These are phyloP conservation scores for Limnephilus rhombicus DNA, from an alignment of 2,888 invertebrate species.

Conservation along the genomic window DNA sequence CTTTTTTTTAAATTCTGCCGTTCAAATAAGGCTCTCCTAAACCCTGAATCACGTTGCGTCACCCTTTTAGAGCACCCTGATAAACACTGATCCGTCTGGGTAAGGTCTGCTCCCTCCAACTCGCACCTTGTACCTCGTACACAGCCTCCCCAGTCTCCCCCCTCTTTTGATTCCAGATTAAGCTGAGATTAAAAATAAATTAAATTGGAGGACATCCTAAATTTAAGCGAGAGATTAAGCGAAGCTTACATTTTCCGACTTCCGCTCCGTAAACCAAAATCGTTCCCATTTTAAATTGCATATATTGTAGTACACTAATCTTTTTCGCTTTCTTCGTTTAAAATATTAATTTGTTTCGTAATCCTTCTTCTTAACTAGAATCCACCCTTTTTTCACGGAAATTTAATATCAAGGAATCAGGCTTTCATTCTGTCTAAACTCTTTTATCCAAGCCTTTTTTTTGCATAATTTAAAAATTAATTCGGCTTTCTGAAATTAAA, in stretches of 20 bases:
- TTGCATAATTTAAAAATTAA: background rate
- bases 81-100: background rate
- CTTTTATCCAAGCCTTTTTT: background rate
- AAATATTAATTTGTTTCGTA: background rate
- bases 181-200: constrained; percentile 51
- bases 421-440: background rate
- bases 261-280: background rate
- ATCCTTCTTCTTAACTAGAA: background rate
- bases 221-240: constrained; percentile 29
- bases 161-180: constrained; percentile 27
- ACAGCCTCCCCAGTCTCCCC: background rate
- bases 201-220: constrained; percentile 29
- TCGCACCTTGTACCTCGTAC: background rate
- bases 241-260: constrained; percentile 6
- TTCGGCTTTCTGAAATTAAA: background rate
- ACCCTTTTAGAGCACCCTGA: too few relatives aligned
- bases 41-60: too few relatives aligned
- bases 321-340: background rate
- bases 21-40: background rate
- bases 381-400: background rate
- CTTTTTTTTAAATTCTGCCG: background rate
- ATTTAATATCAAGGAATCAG: background rate
- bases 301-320: background rate
- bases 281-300: background rate
- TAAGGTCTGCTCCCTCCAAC: background rate